Conservation (phyloP, 1,140 invertebrate species). For the Euwallacea similis region DNA sequence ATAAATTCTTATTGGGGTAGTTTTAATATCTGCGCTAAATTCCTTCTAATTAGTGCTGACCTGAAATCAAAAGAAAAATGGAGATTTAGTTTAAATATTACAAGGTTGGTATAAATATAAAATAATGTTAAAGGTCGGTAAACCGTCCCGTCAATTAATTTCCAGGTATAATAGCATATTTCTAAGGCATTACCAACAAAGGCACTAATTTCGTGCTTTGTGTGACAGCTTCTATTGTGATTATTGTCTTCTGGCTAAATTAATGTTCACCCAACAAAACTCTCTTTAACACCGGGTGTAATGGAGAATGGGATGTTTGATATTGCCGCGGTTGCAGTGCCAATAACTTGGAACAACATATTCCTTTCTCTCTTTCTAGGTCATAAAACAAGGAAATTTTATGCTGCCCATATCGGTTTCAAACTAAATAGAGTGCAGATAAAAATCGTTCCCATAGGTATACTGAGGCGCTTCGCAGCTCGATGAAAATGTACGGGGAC, state of each 20-base stretch:
- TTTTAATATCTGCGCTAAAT: not conserved
- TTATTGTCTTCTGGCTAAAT: not conserved
- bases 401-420: not conserved
- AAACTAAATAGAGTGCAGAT: constrained; percentile 15
- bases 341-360: no score
- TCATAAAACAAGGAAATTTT: not conserved
- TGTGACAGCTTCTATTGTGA: constrained; percentile 2
- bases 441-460: constrained; percentile 11
- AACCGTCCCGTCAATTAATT: constrained; percentile 1
- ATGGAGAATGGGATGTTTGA: not conserved
- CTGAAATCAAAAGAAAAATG: constrained; percentile 17
- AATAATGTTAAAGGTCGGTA: constrained; percentile 1
- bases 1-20: not conserved
- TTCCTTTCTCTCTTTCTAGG: no score
- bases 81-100: not conserved
- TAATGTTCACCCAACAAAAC: constrained; percentile 4
- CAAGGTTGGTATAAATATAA: not conserved
- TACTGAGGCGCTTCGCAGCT: constrained; percentile 3
- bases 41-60: constrained; percentile 20
- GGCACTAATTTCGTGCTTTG: not conserved
- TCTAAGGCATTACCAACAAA: constrained; percentile 4
- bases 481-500: constrained; percentile 11
- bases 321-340: no score
- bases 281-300: not conserved
- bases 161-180: not conserved